A percentile compares a stretch with the other conserved stretches of the same genome.
Conservation (phyloP, 2,888 invertebrate genomes). For the Scaeva pyrastri region DNA sequence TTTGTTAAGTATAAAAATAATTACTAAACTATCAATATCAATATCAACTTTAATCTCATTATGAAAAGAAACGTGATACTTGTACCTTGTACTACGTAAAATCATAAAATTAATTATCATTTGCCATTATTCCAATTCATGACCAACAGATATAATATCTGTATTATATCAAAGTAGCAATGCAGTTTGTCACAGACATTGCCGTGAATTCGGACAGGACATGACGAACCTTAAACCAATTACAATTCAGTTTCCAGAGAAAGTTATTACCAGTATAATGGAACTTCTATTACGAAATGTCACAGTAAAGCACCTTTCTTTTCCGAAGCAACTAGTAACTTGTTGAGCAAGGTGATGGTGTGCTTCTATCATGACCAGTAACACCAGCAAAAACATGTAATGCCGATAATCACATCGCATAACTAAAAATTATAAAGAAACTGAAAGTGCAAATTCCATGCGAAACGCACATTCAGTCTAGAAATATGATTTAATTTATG, state of each 20-base stretch:
- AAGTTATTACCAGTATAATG: conserved; percentile 39
- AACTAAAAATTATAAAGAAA: conserved; percentile 5
- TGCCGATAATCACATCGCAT: conserved; percentile 8
- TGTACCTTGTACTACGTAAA: background rate
- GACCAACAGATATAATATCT: no score
- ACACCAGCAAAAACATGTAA: conserved; percentile 3
- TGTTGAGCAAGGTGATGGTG: conserved; percentile 23
- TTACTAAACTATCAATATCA: background rate
- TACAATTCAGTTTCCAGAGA: conserved; percentile 27
- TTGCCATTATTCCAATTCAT: background rate
- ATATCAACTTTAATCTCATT: background rate
- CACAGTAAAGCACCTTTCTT: conserved; percentile 43
- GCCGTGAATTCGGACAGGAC: conserved; percentile 1
- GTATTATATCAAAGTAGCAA: background rate
- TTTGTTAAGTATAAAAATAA: background rate
- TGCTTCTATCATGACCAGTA: conserved; percentile 12
- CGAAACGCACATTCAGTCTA: conserved; percentile 24
- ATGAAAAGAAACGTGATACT: background rate
- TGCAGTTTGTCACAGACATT: background rate
- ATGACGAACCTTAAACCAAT: conserved; percentile 8
- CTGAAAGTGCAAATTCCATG: conserved; percentile 28
- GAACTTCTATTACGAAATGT: conserved; percentile 43
- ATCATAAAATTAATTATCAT: background rate
- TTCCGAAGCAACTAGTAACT: conserved; percentile 23
- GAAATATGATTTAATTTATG: conserved; percentile 6